Conservation (phyloP, 2,888 invertebrate species). For the Matsumyia berberina region DNA sequence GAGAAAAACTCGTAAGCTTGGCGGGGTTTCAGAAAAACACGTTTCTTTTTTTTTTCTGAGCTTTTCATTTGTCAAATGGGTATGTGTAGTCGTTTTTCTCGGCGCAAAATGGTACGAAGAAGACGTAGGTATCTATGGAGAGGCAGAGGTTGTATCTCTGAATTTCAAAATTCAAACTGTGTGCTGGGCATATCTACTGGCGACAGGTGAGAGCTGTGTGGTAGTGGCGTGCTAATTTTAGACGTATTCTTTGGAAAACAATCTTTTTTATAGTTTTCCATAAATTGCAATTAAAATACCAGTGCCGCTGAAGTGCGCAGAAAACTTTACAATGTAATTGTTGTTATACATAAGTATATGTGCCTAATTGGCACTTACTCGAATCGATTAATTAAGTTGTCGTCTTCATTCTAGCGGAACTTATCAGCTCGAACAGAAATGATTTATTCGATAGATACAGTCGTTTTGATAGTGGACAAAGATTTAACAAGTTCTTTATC, state of each 20-base stretch:
- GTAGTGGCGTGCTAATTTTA: slow-evolving; percentile 6
- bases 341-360: no score
- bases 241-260: not conserved
- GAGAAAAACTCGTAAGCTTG: slow-evolving; percentile 7
- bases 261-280: not conserved
- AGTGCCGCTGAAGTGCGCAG: not conserved
- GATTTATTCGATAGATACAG: no score
- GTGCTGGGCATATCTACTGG: slow-evolving; percentile 2
- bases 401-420: no score
- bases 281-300: not conserved
- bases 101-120: slow-evolving; percentile 21
- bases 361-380: no score
- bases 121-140: slow-evolving; percentile 12
- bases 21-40: not conserved
- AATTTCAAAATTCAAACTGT: not conserved
- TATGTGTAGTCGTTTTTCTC: not conserved
- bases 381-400: no score
- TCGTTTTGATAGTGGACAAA: no score
- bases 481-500: no score
- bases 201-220: slow-evolving; percentile 6
- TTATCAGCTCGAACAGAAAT: no score
- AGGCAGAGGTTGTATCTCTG: not conserved
- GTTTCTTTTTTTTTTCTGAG: slow-evolving; percentile 22
- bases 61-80: slow-evolving; percentile 7
- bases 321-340: no score